A percentile compares a stretch with the other conserved stretches of the same genome.
Evolutionary conservation across 92 coral and sea anemone genomes (phyloP).

Genomic region (Paramuricea clavata): DNA sequence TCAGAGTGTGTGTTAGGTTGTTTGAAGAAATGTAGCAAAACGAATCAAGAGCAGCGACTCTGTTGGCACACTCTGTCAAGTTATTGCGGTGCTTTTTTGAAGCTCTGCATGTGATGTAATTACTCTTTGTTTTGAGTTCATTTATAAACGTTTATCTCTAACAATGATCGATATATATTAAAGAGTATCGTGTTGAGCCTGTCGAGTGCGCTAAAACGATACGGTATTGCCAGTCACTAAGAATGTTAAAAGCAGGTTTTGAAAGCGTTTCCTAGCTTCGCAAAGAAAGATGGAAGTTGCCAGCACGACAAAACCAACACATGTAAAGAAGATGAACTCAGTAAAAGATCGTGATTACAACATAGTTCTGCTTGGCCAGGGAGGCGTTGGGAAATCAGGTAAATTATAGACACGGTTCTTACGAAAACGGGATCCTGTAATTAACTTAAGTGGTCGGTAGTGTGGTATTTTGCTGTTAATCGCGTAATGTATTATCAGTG

Average conservation of each 20-base stretch:
- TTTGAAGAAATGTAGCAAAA: not conserved
- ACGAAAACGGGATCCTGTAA: not conserved
- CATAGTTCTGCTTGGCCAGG: conserved; percentile 84
- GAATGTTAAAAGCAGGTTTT: not conserved
- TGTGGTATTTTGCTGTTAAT: not conserved
- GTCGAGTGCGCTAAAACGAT: conserved; percentile 1
- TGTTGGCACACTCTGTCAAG: not conserved
- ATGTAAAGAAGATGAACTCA: conserved; percentile 59
- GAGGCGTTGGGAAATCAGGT: conserved; percentile 94
- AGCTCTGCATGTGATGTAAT: conserved; percentile 35
- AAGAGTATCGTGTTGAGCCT: not conserved
- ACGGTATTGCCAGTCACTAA: not conserved
- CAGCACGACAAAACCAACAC: conserved; percentile 44
- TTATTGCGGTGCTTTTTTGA: conserved; percentile 13
- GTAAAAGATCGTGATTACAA: conserved; percentile 69
- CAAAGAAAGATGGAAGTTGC: conserved; percentile 43
- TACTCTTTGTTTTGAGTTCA: conserved; percentile 14
- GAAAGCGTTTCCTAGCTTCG: conserved; percentile 18
- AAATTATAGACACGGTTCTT: not conserved
- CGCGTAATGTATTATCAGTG: not conserved
- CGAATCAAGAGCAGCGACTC: not conserved
- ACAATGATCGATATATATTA: conserved; percentile 14
- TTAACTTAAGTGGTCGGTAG: not conserved
- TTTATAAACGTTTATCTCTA: not conserved
- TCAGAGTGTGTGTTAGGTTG: not conserved